These are phyloP conservation scores for Trichacis sp. DNA, from an alignment of 2,888 invertebrate species.

Conservation along the genomic window DNA sequence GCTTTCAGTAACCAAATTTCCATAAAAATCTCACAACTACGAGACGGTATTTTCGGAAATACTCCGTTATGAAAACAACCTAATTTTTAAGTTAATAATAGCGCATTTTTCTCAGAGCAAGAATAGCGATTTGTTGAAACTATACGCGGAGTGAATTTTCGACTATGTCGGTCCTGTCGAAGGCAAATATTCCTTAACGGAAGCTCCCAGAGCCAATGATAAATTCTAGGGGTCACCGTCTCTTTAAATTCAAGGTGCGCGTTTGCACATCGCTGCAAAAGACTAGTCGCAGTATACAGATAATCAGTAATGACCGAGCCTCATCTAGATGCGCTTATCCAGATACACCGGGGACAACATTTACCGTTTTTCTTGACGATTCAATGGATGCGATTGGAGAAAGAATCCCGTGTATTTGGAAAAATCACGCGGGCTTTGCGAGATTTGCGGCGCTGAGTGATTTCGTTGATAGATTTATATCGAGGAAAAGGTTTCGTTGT, in stretches of 20 bases:
- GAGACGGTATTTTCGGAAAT: too few relatives aligned
- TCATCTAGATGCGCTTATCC: slow-evolving; percentile 9
- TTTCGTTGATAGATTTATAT: slow-evolving; percentile 5
- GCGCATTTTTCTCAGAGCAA: too few relatives aligned
- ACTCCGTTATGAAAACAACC: too few relatives aligned
- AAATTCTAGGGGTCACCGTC: slow-evolving; percentile 35
- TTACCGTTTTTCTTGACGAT: slow-evolving; percentile 9
- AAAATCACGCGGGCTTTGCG: not conserved
- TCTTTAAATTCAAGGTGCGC: slow-evolving; percentile 8
- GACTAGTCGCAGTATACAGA: slow-evolving; percentile 1
- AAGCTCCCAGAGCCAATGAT: slow-evolving; percentile 44
- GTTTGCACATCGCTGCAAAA: not conserved
- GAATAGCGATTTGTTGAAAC: not conserved
- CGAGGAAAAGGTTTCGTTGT: slow-evolving; percentile 4
- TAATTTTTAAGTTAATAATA: too few relatives aligned
- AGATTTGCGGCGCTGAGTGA: slow-evolving; percentile 3
- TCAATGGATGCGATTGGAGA: not conserved
- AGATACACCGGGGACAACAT: slow-evolving; percentile 10
- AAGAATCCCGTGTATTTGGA: slow-evolving; percentile 2
- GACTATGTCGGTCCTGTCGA: slow-evolving; percentile 41
- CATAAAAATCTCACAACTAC: too few relatives aligned
- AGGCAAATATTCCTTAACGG: slow-evolving; percentile 47
- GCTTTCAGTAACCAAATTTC: too few relatives aligned
- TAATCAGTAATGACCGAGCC: slow-evolving; percentile 6
- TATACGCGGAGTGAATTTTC: not conserved